These are phyloP conservation scores for Emesis russula DNA, from an alignment of 2,888 invertebrate species.

Conservation along the genomic window DNA sequence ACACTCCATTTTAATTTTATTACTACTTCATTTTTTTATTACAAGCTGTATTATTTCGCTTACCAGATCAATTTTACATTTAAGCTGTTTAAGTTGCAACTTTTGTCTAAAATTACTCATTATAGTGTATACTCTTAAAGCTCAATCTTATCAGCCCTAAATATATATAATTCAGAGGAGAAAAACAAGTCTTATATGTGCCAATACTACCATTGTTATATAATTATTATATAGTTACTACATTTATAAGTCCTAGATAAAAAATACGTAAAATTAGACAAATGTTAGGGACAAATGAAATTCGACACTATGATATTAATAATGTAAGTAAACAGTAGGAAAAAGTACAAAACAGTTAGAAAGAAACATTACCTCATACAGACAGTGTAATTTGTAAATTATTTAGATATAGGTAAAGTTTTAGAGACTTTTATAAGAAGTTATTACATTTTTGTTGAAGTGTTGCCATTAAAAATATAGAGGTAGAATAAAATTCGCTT, in stretches of 20 bases:
- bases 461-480: conserved; percentile 78
- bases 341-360: conserved; percentile 90
- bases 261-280: conserved; percentile 90
- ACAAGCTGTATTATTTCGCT: neutral
- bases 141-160: neutral
- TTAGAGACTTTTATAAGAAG: conserved; percentile 92
- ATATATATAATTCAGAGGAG: conserved; percentile 86
- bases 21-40: too few species aligned
- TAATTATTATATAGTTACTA: conserved; percentile 93
- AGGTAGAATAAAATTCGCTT: conserved; percentile 72
- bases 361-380: conserved; percentile 93
- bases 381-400: conserved; percentile 95
- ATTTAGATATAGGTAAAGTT: conserved; percentile 91
- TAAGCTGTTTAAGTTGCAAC: neutral
- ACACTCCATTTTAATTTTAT: too few species aligned
- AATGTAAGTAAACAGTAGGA: conserved; percentile 87
- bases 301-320: conserved; percentile 92
- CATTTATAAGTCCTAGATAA: conserved; percentile 94
- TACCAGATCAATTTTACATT: neutral
- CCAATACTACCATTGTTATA: conserved; percentile 94
- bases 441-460: conserved; percentile 88
- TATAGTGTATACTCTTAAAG: conserved; percentile 9
- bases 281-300: conserved; percentile 88
- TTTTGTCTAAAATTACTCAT: neutral
- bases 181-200: conserved; percentile 93